Base-by-base conservation (phyloP, 2,113 vertebrate genomes). In the Corvus hawaiiensis region DNA sequence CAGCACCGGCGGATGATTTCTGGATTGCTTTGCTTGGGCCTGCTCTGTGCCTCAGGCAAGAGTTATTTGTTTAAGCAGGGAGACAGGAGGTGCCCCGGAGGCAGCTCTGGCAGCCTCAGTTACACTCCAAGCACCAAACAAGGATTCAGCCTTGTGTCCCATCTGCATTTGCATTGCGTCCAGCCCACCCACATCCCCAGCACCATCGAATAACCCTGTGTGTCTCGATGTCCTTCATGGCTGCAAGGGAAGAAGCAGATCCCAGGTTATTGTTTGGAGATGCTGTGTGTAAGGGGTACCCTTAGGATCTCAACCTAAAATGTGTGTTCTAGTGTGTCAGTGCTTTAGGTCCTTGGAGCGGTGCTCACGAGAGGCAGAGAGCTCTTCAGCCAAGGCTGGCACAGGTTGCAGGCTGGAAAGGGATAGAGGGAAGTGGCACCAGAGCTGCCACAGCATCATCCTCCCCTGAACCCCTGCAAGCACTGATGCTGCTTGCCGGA, bases 21-120 rank as follows among this genome's bases (percentile, higher is more conserved):
- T 89, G 3, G 46, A 62, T 91, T 91, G 84, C 82, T 89, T 85
- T 96, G 95, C 87, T 91, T 21, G 55, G 89, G 87, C 95, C 94
- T 95, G 93, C 80, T 84, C 19, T 32, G 39, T 72, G 89, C 94
- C 87, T 79, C 71, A 17, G 87, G 93, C 74, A 39, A 87, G 54
- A 1, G 1, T 69, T 91, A 87, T 90, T 84, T 87, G 87, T 69
- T 66, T 77, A 85, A 90, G 75, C 54, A 76, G 35, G 32, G 63
- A 96, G 67, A 79, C 54, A 84, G 52, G 64, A 94, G 90, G 52
- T 94, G 84, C 73, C 91, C 84, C 0, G 5, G 41, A 58, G 93
- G 89, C 74, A 91, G 84, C 91, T 92, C 80, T 58, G 72, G 80
- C 80, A 92, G 81, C 85, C 67, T 56, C 4, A 3, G 41, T 49